phyloP scores from a whole-genome alignment of 2,888 invertebrate genomes.

The Thelaira solivaga region DNA sequence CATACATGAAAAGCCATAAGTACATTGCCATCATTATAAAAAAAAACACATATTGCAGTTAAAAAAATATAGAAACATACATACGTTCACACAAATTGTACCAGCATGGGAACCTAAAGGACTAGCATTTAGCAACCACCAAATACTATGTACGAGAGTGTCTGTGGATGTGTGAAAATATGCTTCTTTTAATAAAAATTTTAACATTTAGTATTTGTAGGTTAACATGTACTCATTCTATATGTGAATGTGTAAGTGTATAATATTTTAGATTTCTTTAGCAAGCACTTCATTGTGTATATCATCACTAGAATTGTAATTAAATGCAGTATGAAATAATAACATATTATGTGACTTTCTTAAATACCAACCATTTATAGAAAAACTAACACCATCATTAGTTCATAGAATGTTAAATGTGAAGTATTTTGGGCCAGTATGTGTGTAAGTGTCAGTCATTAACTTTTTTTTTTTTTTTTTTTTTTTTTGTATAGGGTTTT shows the following conservation, averaged over 20 bases:
- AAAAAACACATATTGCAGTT: slow-evolving; percentile 28
- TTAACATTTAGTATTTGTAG: neutral
- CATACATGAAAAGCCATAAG: slow-evolving; percentile 45
- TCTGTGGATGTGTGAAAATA: neutral
- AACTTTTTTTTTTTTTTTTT: too few species aligned
- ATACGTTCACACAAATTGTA: neutral
- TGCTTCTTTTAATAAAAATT: neutral
- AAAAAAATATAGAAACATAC: neutral
- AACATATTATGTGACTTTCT: slow-evolving; percentile 57
- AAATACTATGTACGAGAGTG: slow-evolving; percentile 1
- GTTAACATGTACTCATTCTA: neutral
- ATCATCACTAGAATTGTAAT: slow-evolving; percentile 53
- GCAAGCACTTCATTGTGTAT: slow-evolving; percentile 25
- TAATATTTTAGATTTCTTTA: slow-evolving; percentile 16
- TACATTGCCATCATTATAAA: slow-evolving; percentile 56
- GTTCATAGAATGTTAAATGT: slow-evolving; percentile 39
- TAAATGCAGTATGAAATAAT: slow-evolving; percentile 59
- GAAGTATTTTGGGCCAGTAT: neutral
- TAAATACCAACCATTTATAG: slow-evolving; percentile 48
- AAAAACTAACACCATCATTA: slow-evolving; percentile 54
- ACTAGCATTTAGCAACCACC: slow-evolving; percentile 3
- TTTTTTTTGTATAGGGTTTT: slow-evolving; percentile 18
- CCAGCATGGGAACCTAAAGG: slow-evolving; percentile 11
- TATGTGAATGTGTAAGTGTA: neutral
- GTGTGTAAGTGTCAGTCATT: neutral